phyloP scores from a whole-genome alignment of 2,797 vertebrate species.

The Kryptolebias ocellatus region DNA sequence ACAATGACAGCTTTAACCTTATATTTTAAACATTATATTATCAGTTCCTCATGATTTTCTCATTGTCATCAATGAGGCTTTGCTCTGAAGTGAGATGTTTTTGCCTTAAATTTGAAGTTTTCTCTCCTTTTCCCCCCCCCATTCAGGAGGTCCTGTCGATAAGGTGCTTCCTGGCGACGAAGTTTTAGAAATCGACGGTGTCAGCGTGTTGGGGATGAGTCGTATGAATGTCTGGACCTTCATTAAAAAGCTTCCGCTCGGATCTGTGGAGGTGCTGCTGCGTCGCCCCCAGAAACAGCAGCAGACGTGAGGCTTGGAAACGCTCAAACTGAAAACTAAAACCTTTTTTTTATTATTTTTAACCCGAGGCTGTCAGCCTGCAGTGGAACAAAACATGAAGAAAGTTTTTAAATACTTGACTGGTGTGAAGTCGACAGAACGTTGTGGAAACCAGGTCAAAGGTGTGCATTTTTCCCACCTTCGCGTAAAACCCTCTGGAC shows the following conservation, averaged over 20 bases:
- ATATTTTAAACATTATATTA: no score
- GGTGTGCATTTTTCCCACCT: slow-evolving; percentile 17
- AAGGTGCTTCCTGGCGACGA: slow-evolving; percentile 81
- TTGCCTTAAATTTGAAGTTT: no score
- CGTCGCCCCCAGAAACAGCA: slow-evolving; percentile 56
- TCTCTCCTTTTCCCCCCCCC: not conserved
- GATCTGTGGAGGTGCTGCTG: slow-evolving; percentile 79
- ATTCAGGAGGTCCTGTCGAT: slow-evolving; percentile 76
- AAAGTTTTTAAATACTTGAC: slow-evolving; percentile 6
- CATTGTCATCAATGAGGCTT: no score
- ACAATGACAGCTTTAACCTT: no score
- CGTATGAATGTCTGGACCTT: slow-evolving; percentile 83
- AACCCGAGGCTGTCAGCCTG: not conserved
- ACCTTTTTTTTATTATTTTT: not conserved
- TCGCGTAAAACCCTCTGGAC: slow-evolving; percentile 51
- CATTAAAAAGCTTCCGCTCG: slow-evolving; percentile 78
- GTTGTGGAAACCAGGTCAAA: slow-evolving; percentile 20
- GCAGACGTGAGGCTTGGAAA: slow-evolving; percentile 43
- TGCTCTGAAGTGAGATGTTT: no score
- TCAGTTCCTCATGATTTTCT: no score
- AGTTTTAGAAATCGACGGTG: slow-evolving; percentile 77
- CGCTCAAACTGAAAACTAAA: slow-evolving; percentile 14
- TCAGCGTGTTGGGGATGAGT: slow-evolving; percentile 72
- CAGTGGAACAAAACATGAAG: slow-evolving; percentile 7
- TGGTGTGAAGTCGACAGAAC: slow-evolving; percentile 2